These are phyloP conservation scores for Brachionus sp. DNA, from an alignment of 1,140 invertebrate species.

Conservation along the genomic window DNA sequence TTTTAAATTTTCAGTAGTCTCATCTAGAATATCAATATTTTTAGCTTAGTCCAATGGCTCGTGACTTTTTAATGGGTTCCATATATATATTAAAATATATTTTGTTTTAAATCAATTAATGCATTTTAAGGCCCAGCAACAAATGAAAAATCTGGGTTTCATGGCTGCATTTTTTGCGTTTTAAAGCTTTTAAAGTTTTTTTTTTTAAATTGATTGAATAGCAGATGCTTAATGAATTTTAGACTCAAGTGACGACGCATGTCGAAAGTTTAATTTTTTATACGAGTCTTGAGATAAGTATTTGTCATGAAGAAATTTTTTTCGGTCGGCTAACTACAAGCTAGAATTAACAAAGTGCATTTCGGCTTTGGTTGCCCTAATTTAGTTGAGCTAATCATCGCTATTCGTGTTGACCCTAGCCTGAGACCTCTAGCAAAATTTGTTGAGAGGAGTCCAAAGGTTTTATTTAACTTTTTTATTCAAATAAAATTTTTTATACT, in stretches of 20 bases:
- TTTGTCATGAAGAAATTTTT: neutral
- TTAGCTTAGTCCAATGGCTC: neutral
- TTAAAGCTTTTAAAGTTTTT: neutral
- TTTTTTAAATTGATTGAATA: neutral
- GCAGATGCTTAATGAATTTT: neutral
- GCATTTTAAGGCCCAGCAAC: neutral
- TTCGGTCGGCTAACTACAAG: neutral
- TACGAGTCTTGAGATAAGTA: neutral
- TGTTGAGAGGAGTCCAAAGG: no score
- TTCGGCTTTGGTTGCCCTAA: neutral
- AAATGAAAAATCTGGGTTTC: neutral
- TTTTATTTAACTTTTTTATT: no score
- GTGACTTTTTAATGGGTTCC: neutral
- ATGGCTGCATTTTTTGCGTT: neutral
- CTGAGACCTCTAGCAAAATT: no score
- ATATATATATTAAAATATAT: neutral
- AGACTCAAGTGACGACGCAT: neutral
- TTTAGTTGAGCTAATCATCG: neutral
- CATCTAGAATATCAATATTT: neutral
- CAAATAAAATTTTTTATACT: no score
- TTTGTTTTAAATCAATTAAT: neutral
- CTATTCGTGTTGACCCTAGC: no score
- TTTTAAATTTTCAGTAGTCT: neutral
- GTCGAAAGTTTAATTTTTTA: neutral
- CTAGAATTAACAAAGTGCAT: neutral